A percentile compares a stretch with the other conserved stretches of the same genome.
Evolutionary conservation across 1,140 invertebrate species (phyloP).

Genomic region (Sesamia nonagrioides): DNA sequence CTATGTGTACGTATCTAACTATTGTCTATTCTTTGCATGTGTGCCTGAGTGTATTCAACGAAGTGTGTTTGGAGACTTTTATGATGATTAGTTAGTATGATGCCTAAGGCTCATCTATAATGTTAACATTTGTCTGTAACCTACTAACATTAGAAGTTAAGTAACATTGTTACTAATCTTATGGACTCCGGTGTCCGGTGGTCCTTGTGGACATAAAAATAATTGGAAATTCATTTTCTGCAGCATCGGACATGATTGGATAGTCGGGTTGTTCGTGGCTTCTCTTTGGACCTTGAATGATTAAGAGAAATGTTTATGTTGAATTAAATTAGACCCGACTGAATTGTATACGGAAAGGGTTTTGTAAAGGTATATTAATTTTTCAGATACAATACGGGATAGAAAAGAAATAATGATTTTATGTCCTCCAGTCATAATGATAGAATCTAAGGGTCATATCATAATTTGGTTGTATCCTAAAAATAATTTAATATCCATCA

Average conservation of each 20-base stretch:
- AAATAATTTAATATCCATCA: no score
- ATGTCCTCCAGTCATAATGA: no score
- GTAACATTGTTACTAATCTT: no score
- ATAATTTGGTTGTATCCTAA: no score
- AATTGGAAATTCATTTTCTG: neutral
- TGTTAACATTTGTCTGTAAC: neutral
- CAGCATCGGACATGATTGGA: no score
- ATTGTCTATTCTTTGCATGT: slow-evolving; percentile 35
- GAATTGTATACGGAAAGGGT: neutral
- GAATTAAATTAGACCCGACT: neutral
- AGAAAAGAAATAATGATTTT: no score
- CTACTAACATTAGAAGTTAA: no score
- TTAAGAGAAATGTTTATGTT: neutral
- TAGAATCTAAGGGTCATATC: no score
- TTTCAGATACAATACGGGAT: neutral
- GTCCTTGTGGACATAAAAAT: neutral
- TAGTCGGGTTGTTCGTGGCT: no score
- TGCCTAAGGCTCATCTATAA: slow-evolving; percentile 8
- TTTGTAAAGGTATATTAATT: neutral
- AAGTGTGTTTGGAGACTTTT: slow-evolving; percentile 43
- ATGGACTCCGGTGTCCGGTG: no score
- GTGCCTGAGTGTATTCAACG: slow-evolving; percentile 29
- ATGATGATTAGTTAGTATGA: slow-evolving; percentile 39
- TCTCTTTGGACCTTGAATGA: no score
- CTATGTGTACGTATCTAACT: slow-evolving; percentile 38